These are phyloP conservation scores for Acrobasis suavella DNA, from an alignment of 2,888 invertebrate genomes.

Conservation along the genomic window DNA sequence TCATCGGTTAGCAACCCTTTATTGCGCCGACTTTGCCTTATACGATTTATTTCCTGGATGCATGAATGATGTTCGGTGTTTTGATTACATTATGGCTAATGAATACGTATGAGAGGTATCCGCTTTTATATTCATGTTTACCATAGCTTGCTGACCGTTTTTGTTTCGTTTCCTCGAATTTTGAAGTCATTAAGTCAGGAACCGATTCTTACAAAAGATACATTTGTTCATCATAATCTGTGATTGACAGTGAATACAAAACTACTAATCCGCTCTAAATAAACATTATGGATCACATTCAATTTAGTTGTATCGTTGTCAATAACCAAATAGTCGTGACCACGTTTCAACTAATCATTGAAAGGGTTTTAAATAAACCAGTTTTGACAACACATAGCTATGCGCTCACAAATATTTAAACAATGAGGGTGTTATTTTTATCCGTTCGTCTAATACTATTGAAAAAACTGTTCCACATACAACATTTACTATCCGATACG, in stretches of 20 bases:
- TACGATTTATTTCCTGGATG: slow-evolving; percentile 48
- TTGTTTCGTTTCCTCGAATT: slow-evolving; percentile 34
- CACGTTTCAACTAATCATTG: slow-evolving; percentile 57
- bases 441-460: not conserved
- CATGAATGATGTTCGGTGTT: slow-evolving; percentile 40
- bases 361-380: slow-evolving; percentile 46
- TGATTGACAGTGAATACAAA: slow-evolving; percentile 5
- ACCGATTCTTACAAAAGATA: slow-evolving; percentile 30
- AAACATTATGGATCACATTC: slow-evolving; percentile 34
- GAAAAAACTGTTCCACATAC: too few species aligned
- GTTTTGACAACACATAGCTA: slow-evolving; percentile 26
- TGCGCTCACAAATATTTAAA: not conserved
- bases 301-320: slow-evolving; percentile 41
- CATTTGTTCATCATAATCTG: slow-evolving; percentile 15
- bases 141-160: slow-evolving; percentile 20
- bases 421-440: not conserved
- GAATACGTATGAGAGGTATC: slow-evolving; percentile 50
- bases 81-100: slow-evolving; percentile 51
- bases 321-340: slow-evolving; percentile 51
- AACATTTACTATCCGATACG: too few species aligned
- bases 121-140: slow-evolving; percentile 30
- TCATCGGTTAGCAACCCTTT: slow-evolving; percentile 46
- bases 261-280: slow-evolving; percentile 23
- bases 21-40: slow-evolving; percentile 46
- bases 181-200: slow-evolving; percentile 36